Base-by-base conservation (phyloP, 2,797 vertebrate genomes). In the Arrhamphus sclerolepis region DNA sequence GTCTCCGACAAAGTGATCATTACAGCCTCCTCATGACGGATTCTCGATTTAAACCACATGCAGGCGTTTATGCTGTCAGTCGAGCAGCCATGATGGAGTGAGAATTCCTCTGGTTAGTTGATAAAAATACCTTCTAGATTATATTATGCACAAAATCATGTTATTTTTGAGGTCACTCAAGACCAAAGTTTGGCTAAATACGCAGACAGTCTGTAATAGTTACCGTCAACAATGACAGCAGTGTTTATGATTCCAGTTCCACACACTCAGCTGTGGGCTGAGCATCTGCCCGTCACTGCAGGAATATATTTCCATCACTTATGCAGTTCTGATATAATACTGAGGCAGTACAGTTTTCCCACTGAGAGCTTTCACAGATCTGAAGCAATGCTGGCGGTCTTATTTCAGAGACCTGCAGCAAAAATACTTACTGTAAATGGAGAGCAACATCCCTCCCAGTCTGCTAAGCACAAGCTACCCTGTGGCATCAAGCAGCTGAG, bases 361-460 rank as follows among this genome's bases (percentile, higher is more conserved):
- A n/a, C n/a, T n/a, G n/a, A n/a, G n/a, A n/a, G n/a, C 34, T 38
- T 38, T 1, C 13, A 38, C 34, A 38, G 40, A 24, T 58, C 47
- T 58, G 26, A 26, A 49, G 29, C 67, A 49, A 46, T 22, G 42
- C 40, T 1, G 72, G 72, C 75, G 72, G 75, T 81, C 65, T 62
- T 46, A 53, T 75, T 38, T 59, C 63, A 17, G 43, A 34, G 56
- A 28, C 41, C 44, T 10, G 52, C 51, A 18, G 56, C 38, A 28
- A 44, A n/a, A 22, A 58, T 31, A 52, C 48, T 69, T 46, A 43
- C 59, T 55, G 64, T 58, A 72, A 81, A 70, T 70, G 58, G 55
- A 64, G 54, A 61, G 39, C 61, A 72, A 72, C 71, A 47, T 20
- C 56, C 60, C 65, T 59, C 49, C 50, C 48, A 70, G 72, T 52